These are phyloP conservation scores for Thera britannica DNA, from an alignment of 2,888 invertebrate genomes.

Conservation along the genomic window DNA sequence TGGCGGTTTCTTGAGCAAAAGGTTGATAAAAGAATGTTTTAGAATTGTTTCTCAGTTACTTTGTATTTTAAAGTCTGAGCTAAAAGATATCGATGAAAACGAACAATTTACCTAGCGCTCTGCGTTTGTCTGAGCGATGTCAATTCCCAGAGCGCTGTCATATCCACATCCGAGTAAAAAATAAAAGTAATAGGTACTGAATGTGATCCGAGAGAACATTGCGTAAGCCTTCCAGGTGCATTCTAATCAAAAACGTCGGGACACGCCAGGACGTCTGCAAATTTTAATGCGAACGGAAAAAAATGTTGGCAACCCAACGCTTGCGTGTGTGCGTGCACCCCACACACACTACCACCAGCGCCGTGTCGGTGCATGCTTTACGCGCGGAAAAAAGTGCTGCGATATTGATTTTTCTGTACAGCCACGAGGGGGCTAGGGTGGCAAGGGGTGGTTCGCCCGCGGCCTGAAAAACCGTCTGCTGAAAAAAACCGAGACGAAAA, in stretches of 20 bases:
- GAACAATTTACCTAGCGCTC: slow-evolving; percentile 3
- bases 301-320: slow-evolving; percentile 70
- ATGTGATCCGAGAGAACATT: slow-evolving; percentile 39
- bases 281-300: slow-evolving; percentile 72
- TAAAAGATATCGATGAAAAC: slow-evolving; percentile 16
- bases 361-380: slow-evolving; percentile 84
- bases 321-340: slow-evolving; percentile 61
- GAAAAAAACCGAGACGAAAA: slow-evolving; percentile 85
- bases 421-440: slow-evolving; percentile 64
- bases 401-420: slow-evolving; percentile 85
- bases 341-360: slow-evolving; percentile 58
- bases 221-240: slow-evolving; percentile 70
- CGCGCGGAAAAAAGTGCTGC: slow-evolving; percentile 86
- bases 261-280: slow-evolving; percentile 58
- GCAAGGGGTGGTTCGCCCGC: slow-evolving; percentile 67
- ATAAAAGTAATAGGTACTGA: slow-evolving; percentile 30
- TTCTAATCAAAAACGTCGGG: slow-evolving; percentile 67
- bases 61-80: slow-evolving; percentile 32
- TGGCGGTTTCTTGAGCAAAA: slow-evolving; percentile 67
- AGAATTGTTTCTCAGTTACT: slow-evolving; percentile 59
- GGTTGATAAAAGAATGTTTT: slow-evolving; percentile 63
- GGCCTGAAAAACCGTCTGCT: slow-evolving; percentile 85
- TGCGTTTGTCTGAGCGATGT: slow-evolving; percentile 42
- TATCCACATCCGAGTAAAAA: slow-evolving; percentile 28
- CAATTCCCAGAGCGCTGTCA: slow-evolving; percentile 37